A percentile compares a stretch with the other conserved stretches of the same genome.
Conservation (phyloP, 2,113 vertebrate species). For the Motacilla tschutschensis region DNA sequence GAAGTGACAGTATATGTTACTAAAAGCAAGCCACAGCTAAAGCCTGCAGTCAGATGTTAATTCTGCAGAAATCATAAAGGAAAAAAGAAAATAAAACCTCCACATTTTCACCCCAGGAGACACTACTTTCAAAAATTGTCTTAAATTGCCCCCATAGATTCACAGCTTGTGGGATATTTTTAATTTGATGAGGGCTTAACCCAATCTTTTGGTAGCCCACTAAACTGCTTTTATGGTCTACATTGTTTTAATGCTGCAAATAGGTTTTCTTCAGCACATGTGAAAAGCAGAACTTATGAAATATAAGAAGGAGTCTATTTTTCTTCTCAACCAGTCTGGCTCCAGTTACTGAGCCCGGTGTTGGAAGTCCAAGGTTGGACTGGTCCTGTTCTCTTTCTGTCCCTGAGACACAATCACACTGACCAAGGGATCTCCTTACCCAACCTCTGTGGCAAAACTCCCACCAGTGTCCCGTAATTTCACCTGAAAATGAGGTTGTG, state of each 20-base stretch:
- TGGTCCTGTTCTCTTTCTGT: neutral
- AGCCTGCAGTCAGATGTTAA: neutral
- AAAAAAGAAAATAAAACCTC: neutral
- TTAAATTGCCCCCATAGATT: neutral
- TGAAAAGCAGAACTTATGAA: neutral
- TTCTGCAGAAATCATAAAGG: neutral
- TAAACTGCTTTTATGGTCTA: constrained; percentile 17
- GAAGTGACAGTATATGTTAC: neutral
- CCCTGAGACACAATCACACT: neutral
- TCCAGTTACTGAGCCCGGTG: neutral
- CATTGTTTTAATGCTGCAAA: neutral
- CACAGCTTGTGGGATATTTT: constrained; percentile 3
- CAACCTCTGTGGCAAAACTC: neutral
- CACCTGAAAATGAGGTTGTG: neutral
- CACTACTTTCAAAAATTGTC: neutral
- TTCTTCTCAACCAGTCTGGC: neutral
- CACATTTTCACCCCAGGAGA: neutral
- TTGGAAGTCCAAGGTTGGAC: neutral
- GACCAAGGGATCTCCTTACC: neutral
- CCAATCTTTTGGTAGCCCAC: constrained; percentile 40
- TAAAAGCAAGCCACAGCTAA: neutral
- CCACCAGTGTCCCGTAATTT: neutral
- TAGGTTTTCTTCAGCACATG: neutral
- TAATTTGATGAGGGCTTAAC: constrained; percentile 15
- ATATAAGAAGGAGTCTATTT: neutral